Evolutionary conservation across 2,888 invertebrate genomes (phyloP), one percentile per base, ranked within the genome.

Genomic region (Meandrusa payeni): DNA sequence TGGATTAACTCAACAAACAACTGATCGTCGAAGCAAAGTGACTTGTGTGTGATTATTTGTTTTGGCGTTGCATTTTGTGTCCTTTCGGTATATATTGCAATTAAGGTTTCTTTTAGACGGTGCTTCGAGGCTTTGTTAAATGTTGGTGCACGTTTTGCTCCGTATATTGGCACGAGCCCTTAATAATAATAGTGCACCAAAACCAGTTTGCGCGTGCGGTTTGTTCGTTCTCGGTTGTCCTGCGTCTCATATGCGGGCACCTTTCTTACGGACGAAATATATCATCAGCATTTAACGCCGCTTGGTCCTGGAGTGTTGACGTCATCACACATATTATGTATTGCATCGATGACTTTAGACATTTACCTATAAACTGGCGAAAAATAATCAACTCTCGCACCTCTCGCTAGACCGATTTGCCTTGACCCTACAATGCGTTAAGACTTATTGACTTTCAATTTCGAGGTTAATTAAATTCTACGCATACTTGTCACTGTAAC

Each of bases 151-250:
- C 73, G 76, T 76, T 80, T 77, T 67, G 68, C 63, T 62, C 69
- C 61, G 75, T 76, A 64, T 72, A 81, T 83, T 79, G 81, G 86
- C 86, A 86, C 83, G 86, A 86, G 82, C 74, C 79, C 75, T 76
- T 79, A 85, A 83, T 86, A 87, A 86, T 87, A 85, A 85, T 86
- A 85, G 81, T 83, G 81, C 78, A 82, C 79, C 65, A 54, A 77
- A 87, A 86, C 86, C 85, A 69, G 86, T 87, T 87, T 85, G 77
- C 79, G 71, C 74, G 78, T 81, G 78, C 64, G 76, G 80, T 79
- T 74, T 74, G 76, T 79, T 76, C 64, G 78, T 69, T 65, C 77
- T 79, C 70, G 77, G 79, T 82, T 77, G 79, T 83, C 80, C 83
- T 73, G 81, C 66, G 70, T 69, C 71, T 70, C 59, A 60, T 64